Evolutionary conservation across 2,888 invertebrate species (phyloP).

Genomic region (Polydesmus complanatus): DNA sequence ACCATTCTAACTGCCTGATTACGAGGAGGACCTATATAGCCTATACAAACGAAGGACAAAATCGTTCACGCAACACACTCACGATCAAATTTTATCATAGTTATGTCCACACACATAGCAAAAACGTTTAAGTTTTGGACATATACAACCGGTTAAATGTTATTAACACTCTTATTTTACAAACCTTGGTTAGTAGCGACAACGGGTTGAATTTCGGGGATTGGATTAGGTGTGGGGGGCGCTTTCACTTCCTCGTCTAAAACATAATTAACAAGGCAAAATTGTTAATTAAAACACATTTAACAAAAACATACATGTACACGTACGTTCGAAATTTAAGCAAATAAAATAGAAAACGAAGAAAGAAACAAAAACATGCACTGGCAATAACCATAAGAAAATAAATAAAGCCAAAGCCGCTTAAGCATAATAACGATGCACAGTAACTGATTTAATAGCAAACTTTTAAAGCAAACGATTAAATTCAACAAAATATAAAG

Average conservation of each 20-base stretch:
- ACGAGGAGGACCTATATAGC: background rate
- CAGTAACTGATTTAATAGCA: too few species aligned
- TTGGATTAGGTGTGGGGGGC: background rate
- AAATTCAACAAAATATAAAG: too few species aligned
- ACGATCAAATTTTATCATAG: background rate
- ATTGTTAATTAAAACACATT: conserved; percentile 11
- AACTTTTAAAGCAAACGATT: too few species aligned
- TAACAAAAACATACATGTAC: background rate
- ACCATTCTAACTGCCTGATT: background rate
- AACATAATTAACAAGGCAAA: background rate
- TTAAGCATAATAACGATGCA: too few species aligned
- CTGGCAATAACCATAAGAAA: background rate
- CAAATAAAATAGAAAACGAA: background rate
- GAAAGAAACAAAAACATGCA: background rate
- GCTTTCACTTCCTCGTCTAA: conserved; percentile 7
- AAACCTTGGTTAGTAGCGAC: conserved; percentile 13
- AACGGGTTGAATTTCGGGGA: background rate
- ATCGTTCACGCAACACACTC: background rate
- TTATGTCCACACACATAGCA: background rate
- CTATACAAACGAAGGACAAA: too few species aligned
- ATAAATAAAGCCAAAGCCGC: too few species aligned
- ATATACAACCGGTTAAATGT: background rate
- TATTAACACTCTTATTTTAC: background rate
- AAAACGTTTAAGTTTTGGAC: background rate
- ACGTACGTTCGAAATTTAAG: background rate